Evolutionary conservation across 2,113 vertebrate genomes (phyloP), one percentile per base, ranked within the genome.

Genomic region (Megatriorchis doriae): DNA sequence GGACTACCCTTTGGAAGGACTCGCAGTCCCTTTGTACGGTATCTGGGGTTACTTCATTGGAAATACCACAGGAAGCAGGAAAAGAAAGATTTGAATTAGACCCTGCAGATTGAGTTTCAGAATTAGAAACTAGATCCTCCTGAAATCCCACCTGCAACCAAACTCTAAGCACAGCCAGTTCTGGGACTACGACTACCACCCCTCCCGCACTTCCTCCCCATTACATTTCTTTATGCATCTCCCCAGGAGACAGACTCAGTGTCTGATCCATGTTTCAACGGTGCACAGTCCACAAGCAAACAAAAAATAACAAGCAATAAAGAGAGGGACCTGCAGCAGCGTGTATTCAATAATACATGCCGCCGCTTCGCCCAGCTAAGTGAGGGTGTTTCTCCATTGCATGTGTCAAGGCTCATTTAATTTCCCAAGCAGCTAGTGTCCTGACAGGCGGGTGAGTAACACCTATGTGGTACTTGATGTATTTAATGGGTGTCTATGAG

Each of bases 361-460:
- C 11, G 62, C 75, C 1, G 18, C 56, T n/a, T 50, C 84, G 3
- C 83, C 86, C 81, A 3, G 92, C 91, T 56, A 50, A 32, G 59
- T 47, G 86, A 62, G n/a, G 19, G 94, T 66, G 83, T 66, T 81
- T 31, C 62, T 66, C 40, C 78, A 53, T 52, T 81, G 82, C 9
- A 3, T 48, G 42, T 58, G 91, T 45, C 38, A 94, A 81, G 95
- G 92, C 96, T 72, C 96, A 52, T 93, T 96, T 94, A 25, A 90
- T 95, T 95, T 95, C 90, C 94, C 73, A 7, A 66, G 90, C 96
- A 48, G 97, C 65, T 84, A 40, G 55, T 67, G 71, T 94, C 97
- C 98, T 98, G 98, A 98, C 98, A 98, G 98, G 97, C 83, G 78
- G 96, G 86, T 86, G 96, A 97, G 97, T 90, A 92, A 93, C 95